Conservation (phyloP, 2,797 vertebrate genomes). For the Syngnathus rostellatus region DNA sequence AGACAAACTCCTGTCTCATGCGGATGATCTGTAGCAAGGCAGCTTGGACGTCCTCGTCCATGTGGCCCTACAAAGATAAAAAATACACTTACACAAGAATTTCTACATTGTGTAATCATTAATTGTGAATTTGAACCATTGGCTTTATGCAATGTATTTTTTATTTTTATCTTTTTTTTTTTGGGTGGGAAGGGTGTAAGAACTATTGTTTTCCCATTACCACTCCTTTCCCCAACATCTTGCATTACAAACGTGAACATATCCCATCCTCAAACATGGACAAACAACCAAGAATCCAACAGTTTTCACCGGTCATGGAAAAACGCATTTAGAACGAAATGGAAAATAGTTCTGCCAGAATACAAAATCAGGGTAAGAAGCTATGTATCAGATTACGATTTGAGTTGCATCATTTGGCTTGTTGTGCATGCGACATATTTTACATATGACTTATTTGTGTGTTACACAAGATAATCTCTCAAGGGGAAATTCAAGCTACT, state of each 20-base stretch:
- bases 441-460: too few relatives aligned
- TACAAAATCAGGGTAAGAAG: too few relatives aligned
- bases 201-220: not conserved
- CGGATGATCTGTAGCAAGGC: conserved; percentile 94
- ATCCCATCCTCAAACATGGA: too few relatives aligned
- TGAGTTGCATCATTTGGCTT: too few relatives aligned
- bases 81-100: not conserved
- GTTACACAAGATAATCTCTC: too few relatives aligned
- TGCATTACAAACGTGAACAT: not conserved
- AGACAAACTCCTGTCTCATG: conserved; percentile 95
- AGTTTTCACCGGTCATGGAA: not conserved
- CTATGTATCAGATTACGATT: too few relatives aligned
- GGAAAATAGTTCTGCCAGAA: too few relatives aligned
- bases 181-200: not conserved
- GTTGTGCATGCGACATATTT: too few relatives aligned
- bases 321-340: not conserved
- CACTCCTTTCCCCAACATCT: not conserved
- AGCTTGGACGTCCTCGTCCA: conserved; percentile 97
- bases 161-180: not conserved
- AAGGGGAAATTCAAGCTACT: too few relatives aligned
- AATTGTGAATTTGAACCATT: not conserved
- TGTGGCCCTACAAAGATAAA: conserved; percentile 79
- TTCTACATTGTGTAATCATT: not conserved
- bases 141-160: not conserved
- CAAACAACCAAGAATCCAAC: too few relatives aligned